Evolutionary conservation across 2,888 invertebrate genomes (phyloP).

Genomic region (Apamea sordens): DNA sequence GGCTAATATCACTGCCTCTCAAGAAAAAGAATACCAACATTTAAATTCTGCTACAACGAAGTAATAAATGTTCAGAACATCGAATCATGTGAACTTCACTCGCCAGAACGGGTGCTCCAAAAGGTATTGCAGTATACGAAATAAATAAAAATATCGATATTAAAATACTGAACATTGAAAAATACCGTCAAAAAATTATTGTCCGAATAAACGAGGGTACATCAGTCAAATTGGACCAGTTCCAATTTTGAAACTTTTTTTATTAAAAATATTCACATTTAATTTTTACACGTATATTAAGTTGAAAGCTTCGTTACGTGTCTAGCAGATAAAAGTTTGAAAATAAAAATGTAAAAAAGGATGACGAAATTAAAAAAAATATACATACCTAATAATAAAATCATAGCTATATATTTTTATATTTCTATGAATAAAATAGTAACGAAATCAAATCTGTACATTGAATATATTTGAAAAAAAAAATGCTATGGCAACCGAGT

Average conservation of each 20-base stretch:
- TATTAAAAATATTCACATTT: constrained; percentile 20
- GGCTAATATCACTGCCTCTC: no score
- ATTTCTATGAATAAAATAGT: not conserved
- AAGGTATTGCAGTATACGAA: no score
- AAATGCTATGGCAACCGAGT: not conserved
- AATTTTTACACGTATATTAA: not conserved
- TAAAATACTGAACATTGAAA: constrained; percentile 2
- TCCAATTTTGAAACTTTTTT: constrained; percentile 19
- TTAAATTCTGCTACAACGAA: not conserved
- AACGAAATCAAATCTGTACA: not conserved
- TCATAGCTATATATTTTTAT: no score
- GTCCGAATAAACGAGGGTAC: not conserved
- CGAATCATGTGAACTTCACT: not conserved
- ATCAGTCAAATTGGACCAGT: constrained; percentile 28
- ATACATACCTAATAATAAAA: not conserved
- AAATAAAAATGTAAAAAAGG: not conserved
- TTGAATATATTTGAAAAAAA: not conserved
- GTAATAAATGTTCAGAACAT: not conserved
- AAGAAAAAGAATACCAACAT: not conserved
- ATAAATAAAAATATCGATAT: not conserved
- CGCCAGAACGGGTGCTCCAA: not conserved
- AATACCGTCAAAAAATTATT: not conserved
- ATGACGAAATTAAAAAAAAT: not conserved
- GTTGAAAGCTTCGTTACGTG: constrained; percentile 12
- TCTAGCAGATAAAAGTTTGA: not conserved